These are phyloP conservation scores for Ochropleura plecta DNA, from an alignment of 2,888 invertebrate species.

Conservation along the genomic window DNA sequence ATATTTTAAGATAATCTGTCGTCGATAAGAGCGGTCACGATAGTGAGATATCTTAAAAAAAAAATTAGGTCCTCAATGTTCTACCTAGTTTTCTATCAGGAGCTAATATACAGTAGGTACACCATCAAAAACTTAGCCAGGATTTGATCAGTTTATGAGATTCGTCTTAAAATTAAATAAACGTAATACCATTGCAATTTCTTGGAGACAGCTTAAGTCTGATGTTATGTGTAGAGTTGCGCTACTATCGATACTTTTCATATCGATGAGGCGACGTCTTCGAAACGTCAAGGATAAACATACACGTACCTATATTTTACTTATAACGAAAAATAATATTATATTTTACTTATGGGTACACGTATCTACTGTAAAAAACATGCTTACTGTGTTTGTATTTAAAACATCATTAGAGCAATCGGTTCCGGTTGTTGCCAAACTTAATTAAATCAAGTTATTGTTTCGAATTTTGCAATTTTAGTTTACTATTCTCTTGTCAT, in stretches of 20 bases:
- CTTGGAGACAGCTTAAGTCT: slow-evolving; percentile 65
- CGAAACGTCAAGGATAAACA: too few species aligned
- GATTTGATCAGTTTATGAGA: slow-evolving; percentile 12
- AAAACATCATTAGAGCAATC: too few species aligned
- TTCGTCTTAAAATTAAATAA: slow-evolving; percentile 51
- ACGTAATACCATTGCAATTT: slow-evolving; percentile 71
- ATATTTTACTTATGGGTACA: too few species aligned
- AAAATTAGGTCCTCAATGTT: background rate
- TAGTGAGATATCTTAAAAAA: background rate
- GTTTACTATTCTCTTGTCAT: too few species aligned
- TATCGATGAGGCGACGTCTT: background rate
- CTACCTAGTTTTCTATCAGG: background rate
- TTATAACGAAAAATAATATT: too few species aligned
- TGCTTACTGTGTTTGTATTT: too few species aligned
- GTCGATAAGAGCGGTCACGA: background rate
- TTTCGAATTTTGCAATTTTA: too few species aligned
- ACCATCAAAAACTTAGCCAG: background rate
- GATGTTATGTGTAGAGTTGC: slow-evolving; percentile 54
- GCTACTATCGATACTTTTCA: slow-evolving; percentile 10
- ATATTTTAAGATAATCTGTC: background rate
- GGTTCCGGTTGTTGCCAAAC: too few species aligned
- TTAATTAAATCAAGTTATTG: too few species aligned
- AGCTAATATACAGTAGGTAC: background rate
- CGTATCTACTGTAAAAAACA: too few species aligned
- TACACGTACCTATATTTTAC: too few species aligned